Base-by-base conservation (phyloP, 2,888 invertebrate genomes). In the Plagodis pulveraria region DNA sequence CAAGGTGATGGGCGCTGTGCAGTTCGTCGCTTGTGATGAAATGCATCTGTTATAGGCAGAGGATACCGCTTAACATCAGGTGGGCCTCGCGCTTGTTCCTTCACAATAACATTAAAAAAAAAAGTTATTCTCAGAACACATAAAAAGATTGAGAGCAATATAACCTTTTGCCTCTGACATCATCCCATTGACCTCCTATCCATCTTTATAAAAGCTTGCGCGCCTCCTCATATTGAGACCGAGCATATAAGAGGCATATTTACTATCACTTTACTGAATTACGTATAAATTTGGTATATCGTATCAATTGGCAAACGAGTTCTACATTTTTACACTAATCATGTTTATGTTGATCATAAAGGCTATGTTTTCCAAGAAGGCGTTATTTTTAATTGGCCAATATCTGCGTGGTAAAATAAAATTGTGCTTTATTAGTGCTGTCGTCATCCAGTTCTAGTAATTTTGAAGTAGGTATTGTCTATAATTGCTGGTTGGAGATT, bases 81-180 rank as follows among this genome's bases (percentile, higher is more conserved):
- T n/a, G n/a, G n/a, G n/a, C n/a, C n/a, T n/a, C n/a, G n/a, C n/a
- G n/a, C n/a, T n/a, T n/a, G n/a, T n/a, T n/a, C n/a, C n/a, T n/a
- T n/a, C n/a, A n/a, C n/a, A n/a, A n/a, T n/a, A n/a, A n/a, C n/a
- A n/a, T n/a, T n/a, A n/a, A n/a, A n/a, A n/a, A n/a, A n/a, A n/a
- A n/a, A n/a, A n/a, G 32, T 45, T 42, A 50, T 46, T 50, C 34
- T 12, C 33, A 11, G 34, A 10, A 36, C 50, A 10, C 11, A 41
- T 42, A 50, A 48, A 50, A 56, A 59, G 36, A 55, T 51, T 43
- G 43, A 47, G 45, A 52, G 56, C 55, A 22, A 60, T 56, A 42
- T 56, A 52, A 56, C 56, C 56, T 61, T 56, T 56, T 55, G 56
- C 56, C 36, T 54, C 49, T 52, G 60, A 61, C 60, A 61, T 52